Conservation (phyloP, 1,140 invertebrate genomes). For the Micrasema minimum region DNA sequence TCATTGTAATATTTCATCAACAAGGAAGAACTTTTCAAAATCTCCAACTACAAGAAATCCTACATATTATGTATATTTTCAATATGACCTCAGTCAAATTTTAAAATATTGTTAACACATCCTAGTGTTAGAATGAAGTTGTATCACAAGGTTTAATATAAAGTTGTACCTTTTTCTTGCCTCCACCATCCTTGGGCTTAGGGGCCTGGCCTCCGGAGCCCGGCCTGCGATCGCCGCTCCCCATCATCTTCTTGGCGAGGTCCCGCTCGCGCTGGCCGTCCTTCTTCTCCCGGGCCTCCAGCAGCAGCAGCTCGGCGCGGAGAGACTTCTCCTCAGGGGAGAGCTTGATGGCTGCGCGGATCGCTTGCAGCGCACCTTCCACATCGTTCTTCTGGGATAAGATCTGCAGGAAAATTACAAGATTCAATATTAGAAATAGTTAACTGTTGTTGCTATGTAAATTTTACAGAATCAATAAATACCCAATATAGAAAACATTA, state of each 20-base stretch:
- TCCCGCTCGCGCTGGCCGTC: slow-evolving; percentile 46
- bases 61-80: no score
- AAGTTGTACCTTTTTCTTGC: slow-evolving; percentile 40
- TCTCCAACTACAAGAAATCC: no score
- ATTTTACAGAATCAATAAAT: no score
- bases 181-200: slow-evolving; percentile 26
- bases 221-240: background rate
- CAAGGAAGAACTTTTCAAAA: no score
- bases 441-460: no score
- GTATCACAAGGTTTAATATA: no score
- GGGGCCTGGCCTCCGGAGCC: background rate
- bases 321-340: slow-evolving; percentile 46
- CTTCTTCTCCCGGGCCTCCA: slow-evolving; percentile 42
- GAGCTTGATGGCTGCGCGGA: slow-evolving; percentile 39
- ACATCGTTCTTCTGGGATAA: slow-evolving; percentile 48
- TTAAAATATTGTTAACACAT: no score
- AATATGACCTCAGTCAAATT: no score
- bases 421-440: no score
- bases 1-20: no score
- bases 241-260: slow-evolving; percentile 48
- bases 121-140: no score
- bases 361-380: slow-evolving; percentile 40
- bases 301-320: slow-evolving; percentile 30
- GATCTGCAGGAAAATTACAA: slow-evolving; percentile 41
- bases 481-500: no score